phyloP scores from a whole-genome alignment of 2,888 invertebrate genomes.

The Tetanocera ferruginea region DNA sequence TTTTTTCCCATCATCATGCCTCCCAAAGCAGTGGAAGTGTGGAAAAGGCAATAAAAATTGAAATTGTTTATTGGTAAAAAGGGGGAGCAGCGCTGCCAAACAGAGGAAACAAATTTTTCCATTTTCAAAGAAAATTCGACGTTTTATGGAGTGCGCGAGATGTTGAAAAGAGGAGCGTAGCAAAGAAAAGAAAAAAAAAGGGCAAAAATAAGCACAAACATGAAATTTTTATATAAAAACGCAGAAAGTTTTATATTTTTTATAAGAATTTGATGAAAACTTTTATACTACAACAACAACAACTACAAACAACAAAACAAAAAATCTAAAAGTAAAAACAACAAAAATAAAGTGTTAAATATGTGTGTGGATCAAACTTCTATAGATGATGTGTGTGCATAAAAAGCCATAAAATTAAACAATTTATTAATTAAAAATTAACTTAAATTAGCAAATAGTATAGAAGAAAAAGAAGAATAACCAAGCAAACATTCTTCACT shows the following conservation, averaged over 20 bases:
- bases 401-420: background rate
- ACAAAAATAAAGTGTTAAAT: slow-evolving; percentile 10
- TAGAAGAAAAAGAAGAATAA: background rate
- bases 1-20: background rate
- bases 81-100: slow-evolving; percentile 2
- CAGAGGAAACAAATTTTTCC: slow-evolving; percentile 52
- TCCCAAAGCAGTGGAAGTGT: background rate
- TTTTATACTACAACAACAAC: slow-evolving; percentile 7
- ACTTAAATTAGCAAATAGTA: slow-evolving; percentile 1
- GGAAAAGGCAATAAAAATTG: slow-evolving; percentile 4
- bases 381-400: slow-evolving; percentile 14
- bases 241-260: slow-evolving; percentile 36
- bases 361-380: background rate
- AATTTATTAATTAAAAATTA: background rate
- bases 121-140: slow-evolving; percentile 50
- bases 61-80: slow-evolving; percentile 26
- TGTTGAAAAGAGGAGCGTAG: slow-evolving; percentile 45
- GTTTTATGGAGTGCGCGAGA: slow-evolving; percentile 37
- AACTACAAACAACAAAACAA: slow-evolving; percentile 9
- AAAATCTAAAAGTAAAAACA: background rate
- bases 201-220: slow-evolving; percentile 40
- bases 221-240: slow-evolving; percentile 42
- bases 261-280: slow-evolving; percentile 31
- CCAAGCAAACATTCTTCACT: background rate
- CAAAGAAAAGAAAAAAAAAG: slow-evolving; percentile 5